A percentile compares a stretch with the other conserved stretches of the same genome.
Conservation (phyloP, 2,797 vertebrate species). For the Limosa lapponica region DNA sequence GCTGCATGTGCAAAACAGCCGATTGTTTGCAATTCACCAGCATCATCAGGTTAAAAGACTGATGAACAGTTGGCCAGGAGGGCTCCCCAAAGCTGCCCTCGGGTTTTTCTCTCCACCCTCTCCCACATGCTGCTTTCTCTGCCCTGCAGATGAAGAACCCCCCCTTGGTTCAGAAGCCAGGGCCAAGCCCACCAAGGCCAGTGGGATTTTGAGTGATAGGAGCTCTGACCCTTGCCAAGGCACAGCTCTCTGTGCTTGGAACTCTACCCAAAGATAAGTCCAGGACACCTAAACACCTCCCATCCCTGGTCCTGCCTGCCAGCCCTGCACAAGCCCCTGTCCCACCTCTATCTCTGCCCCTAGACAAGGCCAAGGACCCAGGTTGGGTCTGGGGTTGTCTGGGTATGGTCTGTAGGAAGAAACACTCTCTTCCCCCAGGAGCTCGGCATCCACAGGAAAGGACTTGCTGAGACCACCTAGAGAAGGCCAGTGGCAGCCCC, state of each 20-base stretch:
- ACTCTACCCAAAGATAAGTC: neutral
- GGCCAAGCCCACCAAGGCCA: neutral
- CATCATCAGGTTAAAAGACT: neutral
- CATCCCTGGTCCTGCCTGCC: neutral
- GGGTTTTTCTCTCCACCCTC: neutral
- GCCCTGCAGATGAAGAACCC: neutral
- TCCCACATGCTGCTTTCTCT: neutral
- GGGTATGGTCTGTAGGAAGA: neutral
- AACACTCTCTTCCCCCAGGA: neutral
- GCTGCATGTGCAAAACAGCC: neutral
- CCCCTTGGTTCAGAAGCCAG: neutral
- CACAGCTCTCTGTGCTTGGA: neutral
- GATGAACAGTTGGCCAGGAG: neutral
- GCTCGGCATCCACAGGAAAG: accelerated
- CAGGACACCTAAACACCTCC: neutral
- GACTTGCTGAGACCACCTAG: neutral
- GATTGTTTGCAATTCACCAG: neutral
- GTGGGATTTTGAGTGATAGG: neutral
- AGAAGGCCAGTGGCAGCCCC: neutral
- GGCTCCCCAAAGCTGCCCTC: neutral
- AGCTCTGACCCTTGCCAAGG: neutral
- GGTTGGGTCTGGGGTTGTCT: neutral
- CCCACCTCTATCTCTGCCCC: neutral
- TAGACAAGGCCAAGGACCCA: neutral
- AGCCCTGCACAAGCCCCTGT: neutral